Percentiles rank a stretch among this genome's conserved stretches.
phyloP scores from a whole-genome alignment of 2,797 vertebrate genomes.

The Carcharodon carcharias region DNA sequence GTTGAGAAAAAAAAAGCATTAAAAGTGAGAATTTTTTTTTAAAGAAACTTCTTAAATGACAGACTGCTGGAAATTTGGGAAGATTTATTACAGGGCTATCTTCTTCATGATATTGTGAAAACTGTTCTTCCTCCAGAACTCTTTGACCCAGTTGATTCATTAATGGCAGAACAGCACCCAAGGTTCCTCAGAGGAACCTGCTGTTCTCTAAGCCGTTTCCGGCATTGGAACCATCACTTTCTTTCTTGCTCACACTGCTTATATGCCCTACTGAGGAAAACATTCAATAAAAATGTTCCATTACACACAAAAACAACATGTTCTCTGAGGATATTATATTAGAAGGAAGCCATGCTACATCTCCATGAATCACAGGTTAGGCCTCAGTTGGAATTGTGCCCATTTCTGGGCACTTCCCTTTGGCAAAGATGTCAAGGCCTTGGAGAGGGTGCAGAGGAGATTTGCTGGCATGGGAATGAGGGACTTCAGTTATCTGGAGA shows the following conservation, averaged over 20 bases:
- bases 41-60: neutral
- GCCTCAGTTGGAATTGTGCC: neutral
- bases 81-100: slow-evolving; percentile 29
- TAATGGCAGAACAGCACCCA: neutral
- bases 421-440: neutral
- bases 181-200: neutral
- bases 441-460: neutral
- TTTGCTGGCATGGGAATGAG: neutral
- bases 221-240: neutral
- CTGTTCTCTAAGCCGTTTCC: neutral
- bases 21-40: neutral
- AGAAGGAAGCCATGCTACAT: neutral
- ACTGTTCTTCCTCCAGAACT: neutral
- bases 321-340: neutral
- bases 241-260: neutral
- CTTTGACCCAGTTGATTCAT: neutral
- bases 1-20: neutral
- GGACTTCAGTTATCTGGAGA: neutral
- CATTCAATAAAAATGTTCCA: neutral
- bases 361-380: neutral
- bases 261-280: neutral
- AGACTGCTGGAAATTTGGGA: neutral
- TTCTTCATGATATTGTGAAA: neutral
- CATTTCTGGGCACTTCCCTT: neutral
- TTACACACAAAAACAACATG: neutral